A percentile compares a stretch with the other conserved stretches of the same genome.
Conservation (phyloP, 2,797 vertebrate species). For the Podarcis siculus region DNA sequence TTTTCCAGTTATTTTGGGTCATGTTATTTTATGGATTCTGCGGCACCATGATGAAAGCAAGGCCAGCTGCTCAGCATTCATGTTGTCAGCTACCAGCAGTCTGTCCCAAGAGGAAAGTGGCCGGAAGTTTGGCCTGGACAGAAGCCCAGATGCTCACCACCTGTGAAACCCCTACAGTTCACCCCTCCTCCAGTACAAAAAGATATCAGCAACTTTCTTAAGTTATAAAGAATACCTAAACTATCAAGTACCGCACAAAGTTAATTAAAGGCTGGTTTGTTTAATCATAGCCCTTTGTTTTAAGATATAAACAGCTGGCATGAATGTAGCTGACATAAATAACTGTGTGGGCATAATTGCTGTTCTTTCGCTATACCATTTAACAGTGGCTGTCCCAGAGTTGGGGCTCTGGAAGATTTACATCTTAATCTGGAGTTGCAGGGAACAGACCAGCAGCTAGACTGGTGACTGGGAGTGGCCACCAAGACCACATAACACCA, state of each 20-base stretch:
- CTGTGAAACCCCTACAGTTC: conserved; percentile 13
- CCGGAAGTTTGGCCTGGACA: conserved; percentile 42
- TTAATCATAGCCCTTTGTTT: neutral
- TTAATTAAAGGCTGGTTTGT: neutral
- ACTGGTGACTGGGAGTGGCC: too few species aligned
- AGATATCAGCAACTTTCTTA: neutral
- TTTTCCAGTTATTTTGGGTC: conserved; percentile 32
- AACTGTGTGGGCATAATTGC: neutral
- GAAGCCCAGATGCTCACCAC: conserved; percentile 13
- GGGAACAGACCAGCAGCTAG: neutral
- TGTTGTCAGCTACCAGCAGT: neutral
- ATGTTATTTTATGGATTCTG: neutral
- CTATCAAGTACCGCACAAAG: neutral
- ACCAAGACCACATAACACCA: too few species aligned
- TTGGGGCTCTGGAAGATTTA: neutral
- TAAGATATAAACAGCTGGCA: neutral
- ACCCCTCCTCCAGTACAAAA: neutral
- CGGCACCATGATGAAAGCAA: neutral
- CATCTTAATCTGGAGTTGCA: neutral
- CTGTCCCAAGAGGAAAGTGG: conserved; percentile 18
- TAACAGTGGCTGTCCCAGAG: too few species aligned
- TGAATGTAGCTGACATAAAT: neutral
- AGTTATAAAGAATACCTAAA: neutral
- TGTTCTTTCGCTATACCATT: neutral
- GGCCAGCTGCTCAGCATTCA: neutral